Evolutionary conservation across 1,140 invertebrate species (phyloP).

Genomic region (Ooceraea biroi): DNA sequence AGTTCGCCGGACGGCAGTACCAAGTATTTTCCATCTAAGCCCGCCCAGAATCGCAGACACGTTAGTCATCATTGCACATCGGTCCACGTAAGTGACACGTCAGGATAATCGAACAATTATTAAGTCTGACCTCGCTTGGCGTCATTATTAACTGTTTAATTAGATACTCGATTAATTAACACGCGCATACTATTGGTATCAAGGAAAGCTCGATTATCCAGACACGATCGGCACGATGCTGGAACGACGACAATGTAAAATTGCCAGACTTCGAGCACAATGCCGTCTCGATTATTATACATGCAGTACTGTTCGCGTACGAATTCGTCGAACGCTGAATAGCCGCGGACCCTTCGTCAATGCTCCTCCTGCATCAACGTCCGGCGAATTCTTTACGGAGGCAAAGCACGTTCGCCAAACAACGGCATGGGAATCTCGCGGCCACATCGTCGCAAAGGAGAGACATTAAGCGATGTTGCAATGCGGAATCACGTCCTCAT

Average conservation of each 20-base stretch:
- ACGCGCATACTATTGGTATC: background rate
- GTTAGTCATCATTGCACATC: constrained; percentile 58
- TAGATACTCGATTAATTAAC: constrained; percentile 36
- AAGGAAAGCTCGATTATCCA: constrained; percentile 67
- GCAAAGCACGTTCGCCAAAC: constrained; percentile 67
- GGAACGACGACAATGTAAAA: constrained; percentile 1
- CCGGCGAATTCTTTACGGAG: constrained; percentile 62
- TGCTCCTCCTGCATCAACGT: constrained; percentile 64
- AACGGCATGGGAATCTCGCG: constrained; percentile 61
- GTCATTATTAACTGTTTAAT: constrained; percentile 47
- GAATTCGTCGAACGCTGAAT: constrained; percentile 69
- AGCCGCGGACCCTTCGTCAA: constrained; percentile 53
- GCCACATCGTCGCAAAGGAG: constrained; percentile 24
- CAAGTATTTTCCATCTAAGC: constrained; percentile 95
- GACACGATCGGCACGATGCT: constrained; percentile 63
- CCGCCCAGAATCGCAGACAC: constrained; percentile 32
- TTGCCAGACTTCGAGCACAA: constrained; percentile 64
- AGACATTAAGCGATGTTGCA: constrained; percentile 36
- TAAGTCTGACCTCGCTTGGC: background rate
- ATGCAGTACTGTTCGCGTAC: constrained; percentile 52
- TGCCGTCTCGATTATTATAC: constrained; percentile 69
- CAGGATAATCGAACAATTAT: constrained; percentile 67
- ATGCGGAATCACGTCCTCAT: constrained; percentile 42
- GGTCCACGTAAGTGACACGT: constrained; percentile 24
- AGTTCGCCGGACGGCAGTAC: constrained; percentile 97